Base-by-base conservation (phyloP, 1,140 invertebrate species). In the Halotydeus destructor region DNA sequence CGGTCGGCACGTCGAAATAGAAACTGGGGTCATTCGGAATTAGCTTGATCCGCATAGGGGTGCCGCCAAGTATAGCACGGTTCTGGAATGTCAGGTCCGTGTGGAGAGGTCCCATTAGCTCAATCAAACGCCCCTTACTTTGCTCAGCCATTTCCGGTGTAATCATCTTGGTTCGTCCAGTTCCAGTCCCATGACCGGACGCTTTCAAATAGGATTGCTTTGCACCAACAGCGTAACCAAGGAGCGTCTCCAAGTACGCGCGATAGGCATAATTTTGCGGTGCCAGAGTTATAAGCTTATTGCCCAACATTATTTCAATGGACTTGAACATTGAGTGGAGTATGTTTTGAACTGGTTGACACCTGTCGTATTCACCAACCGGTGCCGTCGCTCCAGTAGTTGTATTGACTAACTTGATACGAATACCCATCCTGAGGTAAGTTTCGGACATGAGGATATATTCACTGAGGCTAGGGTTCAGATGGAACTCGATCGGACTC, bases 191-290 rank as follows among this genome's bases (percentile, higher is more conserved):
- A 9, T 3, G 3, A 4, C 21, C 21, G 2, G 22, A 3, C 2
- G 30, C 21, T 9, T 9, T 22, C 3, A 62, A 50, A 52, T 62
- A 56, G 0, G 56, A 58, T 11, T 52, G 41, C 51, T 61, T 63
- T 9, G 58, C 59, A 18, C 45, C 50, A 12, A 43, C 38, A 4
- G 49, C 53, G 53, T 63, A 64, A 46, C 54, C 54, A 3, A 59
- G 44, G 5, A 60, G 37, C 3, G 54, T 62, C 55, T 66, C 60
- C 8, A 66, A 54, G 35, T 64, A 64, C 2, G 56, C 54, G 38
- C 56, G 42, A 48, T 61, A 64, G n/a, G 55, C 52, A 50, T 66
- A 64, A 12, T 55, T 57, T 43, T 59, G 57, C 34, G 56, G 58
- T 16, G 56, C 49, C 0, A 57, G 53, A 12, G 57, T 60, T 2